Percentiles rank a stretch among this genome's conserved stretches.
Evolutionary conservation across 2,888 invertebrate genomes (phyloP).

Genomic region (Entomobrya proxima): DNA sequence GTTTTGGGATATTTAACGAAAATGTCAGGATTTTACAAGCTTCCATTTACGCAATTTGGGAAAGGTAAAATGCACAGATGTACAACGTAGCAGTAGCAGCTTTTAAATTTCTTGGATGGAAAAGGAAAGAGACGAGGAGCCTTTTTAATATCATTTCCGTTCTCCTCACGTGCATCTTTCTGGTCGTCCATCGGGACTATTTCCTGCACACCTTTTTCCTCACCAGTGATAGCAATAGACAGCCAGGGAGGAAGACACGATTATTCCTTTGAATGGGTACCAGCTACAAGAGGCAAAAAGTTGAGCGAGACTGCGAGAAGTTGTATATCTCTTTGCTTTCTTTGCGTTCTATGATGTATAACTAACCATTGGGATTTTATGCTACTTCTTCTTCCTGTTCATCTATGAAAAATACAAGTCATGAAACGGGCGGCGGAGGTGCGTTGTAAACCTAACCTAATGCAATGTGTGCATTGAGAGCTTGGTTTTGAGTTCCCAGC

Average conservation of each 20-base stretch:
- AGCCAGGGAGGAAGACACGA: constrained; percentile 5
- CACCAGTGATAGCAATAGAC: not conserved
- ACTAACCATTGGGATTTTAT: too few relatives aligned
- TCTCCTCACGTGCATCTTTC: constrained; percentile 70
- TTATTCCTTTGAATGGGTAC: constrained; percentile 12
- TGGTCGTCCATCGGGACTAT: constrained; percentile 55
- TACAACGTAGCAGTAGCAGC: not conserved
- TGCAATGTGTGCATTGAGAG: constrained; percentile 30
- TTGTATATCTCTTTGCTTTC: not conserved
- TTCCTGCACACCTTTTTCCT: constrained; percentile 57
- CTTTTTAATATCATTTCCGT: constrained; percentile 71
- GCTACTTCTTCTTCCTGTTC: constrained; percentile 34
- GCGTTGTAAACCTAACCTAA: constrained; percentile 20
- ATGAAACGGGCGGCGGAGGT: not conserved
- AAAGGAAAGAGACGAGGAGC: not conserved
- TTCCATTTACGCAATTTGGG: not conserved
- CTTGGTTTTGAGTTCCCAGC: not conserved
- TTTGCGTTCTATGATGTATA: too few relatives aligned
- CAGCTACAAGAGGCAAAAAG: constrained; percentile 6
- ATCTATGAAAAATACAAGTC: constrained; percentile 21
- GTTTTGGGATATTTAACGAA: constrained; percentile 11
- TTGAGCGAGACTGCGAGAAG: not conserved
- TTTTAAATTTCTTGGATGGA: constrained; percentile 27
- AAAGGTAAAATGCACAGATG: not conserved
- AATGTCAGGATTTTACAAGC: not conserved